Conservation (phyloP, 2,888 invertebrate genomes). For the Protodeltote pygarga region DNA sequence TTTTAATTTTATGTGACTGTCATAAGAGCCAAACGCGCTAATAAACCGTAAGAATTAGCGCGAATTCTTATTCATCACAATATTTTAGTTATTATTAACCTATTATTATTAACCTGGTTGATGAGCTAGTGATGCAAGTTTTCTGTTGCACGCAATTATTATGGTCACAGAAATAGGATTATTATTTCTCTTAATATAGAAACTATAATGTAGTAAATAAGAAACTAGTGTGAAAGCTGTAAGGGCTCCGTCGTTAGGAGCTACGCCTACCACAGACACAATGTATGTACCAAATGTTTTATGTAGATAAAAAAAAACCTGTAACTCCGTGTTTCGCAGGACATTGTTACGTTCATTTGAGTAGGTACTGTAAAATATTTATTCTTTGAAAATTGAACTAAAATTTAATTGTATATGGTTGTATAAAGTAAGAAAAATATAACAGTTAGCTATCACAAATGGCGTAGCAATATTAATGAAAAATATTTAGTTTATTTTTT, state of each 20-base stretch:
- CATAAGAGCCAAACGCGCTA: too few species aligned
- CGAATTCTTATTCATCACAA: too few species aligned
- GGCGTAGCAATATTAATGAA: slow-evolving; percentile 12
- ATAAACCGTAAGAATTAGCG: too few species aligned
- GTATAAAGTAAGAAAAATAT: neutral
- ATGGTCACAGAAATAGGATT: too few species aligned
- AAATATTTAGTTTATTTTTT: slow-evolving; percentile 22
- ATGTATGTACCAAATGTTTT: neutral
- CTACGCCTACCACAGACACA: too few species aligned
- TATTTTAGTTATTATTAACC: too few species aligned
- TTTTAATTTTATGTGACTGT: neutral
- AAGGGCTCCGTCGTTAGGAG: too few species aligned
- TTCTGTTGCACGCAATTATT: too few species aligned
- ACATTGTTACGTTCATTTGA: slow-evolving; percentile 21
- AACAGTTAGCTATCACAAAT: slow-evolving; percentile 16
- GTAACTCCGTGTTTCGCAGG: slow-evolving; percentile 9
- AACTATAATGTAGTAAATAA: too few species aligned
- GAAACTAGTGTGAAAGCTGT: neutral
- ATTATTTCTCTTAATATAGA: too few species aligned
- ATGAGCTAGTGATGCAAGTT: too few species aligned
- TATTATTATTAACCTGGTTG: too few species aligned
- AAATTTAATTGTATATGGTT: neutral
- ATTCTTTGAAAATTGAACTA: neutral
- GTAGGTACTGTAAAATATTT: neutral
- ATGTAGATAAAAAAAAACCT: neutral